A percentile compares a stretch with the other conserved stretches of the same genome.
These are phyloP conservation scores for Acrocephalus scirpaceus DNA, from an alignment of 2,797 vertebrate species.

Conservation along the genomic window DNA sequence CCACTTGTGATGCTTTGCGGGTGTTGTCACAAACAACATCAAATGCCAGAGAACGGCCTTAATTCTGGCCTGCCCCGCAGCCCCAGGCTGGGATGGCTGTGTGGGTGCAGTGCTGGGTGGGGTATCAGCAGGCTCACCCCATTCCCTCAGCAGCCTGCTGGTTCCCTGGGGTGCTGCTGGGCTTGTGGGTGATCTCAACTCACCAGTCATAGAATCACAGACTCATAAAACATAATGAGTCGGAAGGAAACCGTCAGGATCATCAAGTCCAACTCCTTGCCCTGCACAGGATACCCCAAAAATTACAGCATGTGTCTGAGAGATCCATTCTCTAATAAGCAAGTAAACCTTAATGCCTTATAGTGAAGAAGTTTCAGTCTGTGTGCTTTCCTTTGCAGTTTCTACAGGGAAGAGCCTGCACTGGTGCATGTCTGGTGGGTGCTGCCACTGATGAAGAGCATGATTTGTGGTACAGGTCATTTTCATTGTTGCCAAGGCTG, in stretches of 20 bases:
- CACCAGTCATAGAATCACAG: background rate
- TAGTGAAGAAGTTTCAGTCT: background rate
- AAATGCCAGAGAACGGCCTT: slow-evolving; percentile 47
- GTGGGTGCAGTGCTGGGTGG: background rate
- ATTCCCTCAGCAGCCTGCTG: rapidly evolving
- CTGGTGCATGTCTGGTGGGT: background rate
- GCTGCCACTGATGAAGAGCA: rapidly evolving
- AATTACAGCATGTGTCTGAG: background rate
- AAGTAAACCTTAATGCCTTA: background rate
- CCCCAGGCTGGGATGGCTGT: rapidly evolving
- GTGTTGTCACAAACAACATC: slow-evolving; percentile 69
- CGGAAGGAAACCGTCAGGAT: background rate
- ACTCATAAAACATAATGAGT: background rate
- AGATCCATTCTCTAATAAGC: background rate
- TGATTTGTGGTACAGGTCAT: background rate
- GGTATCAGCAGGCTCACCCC: background rate
- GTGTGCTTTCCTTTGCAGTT: background rate
- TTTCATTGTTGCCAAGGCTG: background rate
- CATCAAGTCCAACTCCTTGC: background rate
- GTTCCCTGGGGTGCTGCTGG: background rate
- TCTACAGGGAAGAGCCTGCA: background rate
- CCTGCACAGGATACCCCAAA: background rate
- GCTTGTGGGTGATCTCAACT: background rate
- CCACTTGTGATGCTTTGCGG: slow-evolving; percentile 72
- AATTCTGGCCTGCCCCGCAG: rapidly evolving